Evolutionary conservation across 2,113 vertebrate species (phyloP).

Genomic region (Cyanistes caeruleus): DNA sequence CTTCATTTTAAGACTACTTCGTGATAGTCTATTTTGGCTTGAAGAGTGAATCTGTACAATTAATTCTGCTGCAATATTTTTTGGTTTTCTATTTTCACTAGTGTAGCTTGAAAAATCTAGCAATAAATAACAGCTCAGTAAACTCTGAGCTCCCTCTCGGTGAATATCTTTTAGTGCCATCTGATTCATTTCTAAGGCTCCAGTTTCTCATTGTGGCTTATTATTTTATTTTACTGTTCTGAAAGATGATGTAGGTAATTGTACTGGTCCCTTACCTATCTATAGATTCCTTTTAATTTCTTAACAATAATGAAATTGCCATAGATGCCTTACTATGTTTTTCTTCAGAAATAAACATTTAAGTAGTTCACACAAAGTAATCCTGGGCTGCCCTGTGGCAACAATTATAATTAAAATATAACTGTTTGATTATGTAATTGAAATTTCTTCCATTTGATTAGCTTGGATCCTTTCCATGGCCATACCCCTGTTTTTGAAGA

Average conservation of each 20-base stretch:
- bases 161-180: constrained; percentile 50
- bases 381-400: constrained; percentile 40
- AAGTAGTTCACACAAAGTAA: constrained; percentile 26
- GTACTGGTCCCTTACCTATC: constrained; percentile 30
- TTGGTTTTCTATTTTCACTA: constrained; percentile 37
- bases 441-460: constrained; percentile 53
- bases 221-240: constrained; percentile 43
- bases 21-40: neutral
- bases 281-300: constrained; percentile 32
- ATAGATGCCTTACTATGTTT: constrained; percentile 40
- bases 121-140: constrained; percentile 23
- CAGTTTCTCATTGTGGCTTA: constrained; percentile 38
- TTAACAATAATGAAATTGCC: constrained; percentile 42
- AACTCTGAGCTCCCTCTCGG: constrained; percentile 14
- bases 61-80: constrained; percentile 31
- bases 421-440: constrained; percentile 65
- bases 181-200: constrained; percentile 48
- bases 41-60: neutral
- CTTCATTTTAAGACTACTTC: constrained; percentile 3
- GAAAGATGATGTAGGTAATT: constrained; percentile 32
- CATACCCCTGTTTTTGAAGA: neutral
- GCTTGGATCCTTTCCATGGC: constrained; percentile 35
- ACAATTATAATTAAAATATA: constrained; percentile 65
- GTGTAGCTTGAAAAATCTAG: constrained; percentile 17
- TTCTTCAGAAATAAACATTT: constrained; percentile 64